Conservation (phyloP, 92 coral and sea anemone species). For the Parazoanthus darwini region DNA sequence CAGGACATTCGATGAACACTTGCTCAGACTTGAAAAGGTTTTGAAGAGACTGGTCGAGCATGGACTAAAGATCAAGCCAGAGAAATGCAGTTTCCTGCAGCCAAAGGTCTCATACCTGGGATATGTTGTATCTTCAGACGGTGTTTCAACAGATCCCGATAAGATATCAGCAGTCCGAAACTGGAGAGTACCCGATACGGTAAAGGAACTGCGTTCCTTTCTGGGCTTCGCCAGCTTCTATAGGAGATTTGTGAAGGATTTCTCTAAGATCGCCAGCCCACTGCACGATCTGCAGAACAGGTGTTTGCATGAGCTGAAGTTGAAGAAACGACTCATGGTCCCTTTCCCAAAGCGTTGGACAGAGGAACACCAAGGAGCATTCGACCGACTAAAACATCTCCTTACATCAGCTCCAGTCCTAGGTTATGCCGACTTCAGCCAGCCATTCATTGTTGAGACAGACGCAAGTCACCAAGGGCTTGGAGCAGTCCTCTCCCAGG, state of each 20-base stretch:
- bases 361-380: neutral
- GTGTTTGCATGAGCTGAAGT: conserved; percentile 21
- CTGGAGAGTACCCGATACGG: conserved; percentile 53
- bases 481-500: conserved; percentile 38
- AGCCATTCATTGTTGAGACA: conserved; percentile 27
- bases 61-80: conserved; percentile 55
- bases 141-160: conserved; percentile 60
- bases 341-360: conserved; percentile 42
- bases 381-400: neutral
- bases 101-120: conserved; percentile 55
- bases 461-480: neutral
- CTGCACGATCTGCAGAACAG: conserved; percentile 47
- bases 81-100: conserved; percentile 45
- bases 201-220: conserved; percentile 58
- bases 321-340: conserved; percentile 22
- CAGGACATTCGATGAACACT: conserved; percentile 47
- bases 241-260: conserved; percentile 55
- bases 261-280: conserved; percentile 58
- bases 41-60: conserved; percentile 38
- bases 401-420: conserved; percentile 30
- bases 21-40: conserved; percentile 56
- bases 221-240: conserved; percentile 59
- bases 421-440: conserved; percentile 33
- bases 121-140: conserved; percentile 57
- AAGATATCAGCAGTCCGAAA: conserved; percentile 52